Conservation (phyloP, 2,797 vertebrate genomes). For the Enteromius viviparus region DNA sequence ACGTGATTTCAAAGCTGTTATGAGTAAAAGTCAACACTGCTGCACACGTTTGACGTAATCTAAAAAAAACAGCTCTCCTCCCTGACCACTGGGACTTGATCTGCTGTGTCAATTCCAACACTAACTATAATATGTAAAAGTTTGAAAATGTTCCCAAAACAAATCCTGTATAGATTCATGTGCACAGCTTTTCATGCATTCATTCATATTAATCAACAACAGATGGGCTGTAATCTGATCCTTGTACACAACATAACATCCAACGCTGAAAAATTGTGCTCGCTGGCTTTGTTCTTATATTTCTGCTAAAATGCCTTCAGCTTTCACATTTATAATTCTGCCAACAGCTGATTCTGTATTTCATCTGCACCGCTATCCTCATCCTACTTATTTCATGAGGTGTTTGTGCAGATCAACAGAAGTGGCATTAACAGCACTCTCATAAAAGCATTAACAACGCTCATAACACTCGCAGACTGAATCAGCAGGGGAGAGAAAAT, state of each 20-base stretch:
- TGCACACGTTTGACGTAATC: background rate
- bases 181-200: conserved; percentile 60
- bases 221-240: conserved; percentile 64
- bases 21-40: conserved; percentile 6
- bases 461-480: conserved; percentile 8
- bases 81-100: conserved; percentile 1
- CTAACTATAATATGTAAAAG: background rate
- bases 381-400: conserved; percentile 9
- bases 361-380: conserved; percentile 1
- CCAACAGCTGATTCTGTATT: conserved; percentile 19
- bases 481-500: conserved; percentile 17
- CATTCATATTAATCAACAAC: conserved; percentile 69
- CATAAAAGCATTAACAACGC: conserved; percentile 6
- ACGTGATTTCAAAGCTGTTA: conserved; percentile 5
- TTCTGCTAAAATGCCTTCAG: background rate
- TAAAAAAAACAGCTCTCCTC: background rate
- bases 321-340: background rate
- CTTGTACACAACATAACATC: conserved; percentile 42
- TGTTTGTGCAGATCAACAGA: conserved; percentile 41
- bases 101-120: background rate
- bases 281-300: conserved; percentile 31
- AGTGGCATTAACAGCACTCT: background rate
- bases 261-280: background rate
- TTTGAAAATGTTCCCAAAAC: conserved; percentile 16
- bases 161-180: conserved; percentile 33